Evolutionary conservation across 1,140 invertebrate genomes (phyloP).

Genomic region (Bradynema listronoti): DNA sequence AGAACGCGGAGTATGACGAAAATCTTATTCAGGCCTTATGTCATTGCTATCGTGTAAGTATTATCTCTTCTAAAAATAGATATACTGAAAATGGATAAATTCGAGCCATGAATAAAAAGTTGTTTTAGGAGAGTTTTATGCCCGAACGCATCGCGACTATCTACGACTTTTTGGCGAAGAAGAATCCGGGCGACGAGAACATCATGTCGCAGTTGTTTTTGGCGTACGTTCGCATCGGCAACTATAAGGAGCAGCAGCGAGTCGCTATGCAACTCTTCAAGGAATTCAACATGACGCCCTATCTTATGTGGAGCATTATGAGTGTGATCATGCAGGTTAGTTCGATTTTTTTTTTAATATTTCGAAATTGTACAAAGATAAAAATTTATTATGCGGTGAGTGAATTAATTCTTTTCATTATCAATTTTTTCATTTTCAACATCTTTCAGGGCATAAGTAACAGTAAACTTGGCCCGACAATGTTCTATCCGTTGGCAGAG

Average conservation of each 20-base stretch:
- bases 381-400: no score
- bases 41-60: constrained; percentile 78
- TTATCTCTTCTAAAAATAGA: constrained; percentile 69
- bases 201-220: constrained; percentile 86
- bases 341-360: background rate
- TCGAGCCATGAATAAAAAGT: background rate
- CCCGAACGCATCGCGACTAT: constrained; percentile 73
- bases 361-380: no score
- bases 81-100: constrained; percentile 57
- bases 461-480: constrained; percentile 58
- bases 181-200: constrained; percentile 80
- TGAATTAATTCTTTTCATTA: background rate
- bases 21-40: constrained; percentile 89
- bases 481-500: constrained; percentile 75
- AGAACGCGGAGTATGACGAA: constrained; percentile 73
- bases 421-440: background rate
- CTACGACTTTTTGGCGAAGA: constrained; percentile 78
- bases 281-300: constrained; percentile 82
- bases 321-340: constrained; percentile 81
- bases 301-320: constrained; percentile 95
- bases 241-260: constrained; percentile 83
- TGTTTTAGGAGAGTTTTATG: constrained; percentile 28
- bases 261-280: constrained; percentile 82
- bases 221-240: constrained; percentile 79
- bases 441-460: constrained; percentile 17